Percentiles rank a stretch among this genome's conserved stretches.
These are phyloP conservation scores for Drosophila arizonae DNA, from an alignment of 1,140 invertebrate species.

Conservation along the genomic window DNA sequence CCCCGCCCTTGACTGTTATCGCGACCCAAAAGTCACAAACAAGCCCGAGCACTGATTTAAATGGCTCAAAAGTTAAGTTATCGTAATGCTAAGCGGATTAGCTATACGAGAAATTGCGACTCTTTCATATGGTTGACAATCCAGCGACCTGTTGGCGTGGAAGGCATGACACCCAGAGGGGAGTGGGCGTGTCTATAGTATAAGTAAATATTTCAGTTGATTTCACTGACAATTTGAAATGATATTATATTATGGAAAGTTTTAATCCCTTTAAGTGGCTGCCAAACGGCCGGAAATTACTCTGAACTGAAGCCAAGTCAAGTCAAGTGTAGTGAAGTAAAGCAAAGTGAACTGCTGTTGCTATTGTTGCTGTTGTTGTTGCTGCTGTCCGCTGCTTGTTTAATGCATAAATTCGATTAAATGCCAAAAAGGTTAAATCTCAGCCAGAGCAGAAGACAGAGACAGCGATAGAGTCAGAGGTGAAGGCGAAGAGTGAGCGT, in stretches of 20 bases:
- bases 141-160: not conserved
- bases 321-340: slow-evolving; percentile 36
- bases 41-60: slow-evolving; percentile 69
- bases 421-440: slow-evolving; percentile 71
- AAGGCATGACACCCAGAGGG: not conserved
- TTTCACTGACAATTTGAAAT: slow-evolving; percentile 74
- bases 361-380: no score
- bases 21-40: slow-evolving; percentile 40
- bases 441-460: slow-evolving; percentile 24
- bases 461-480: no score
- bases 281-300: slow-evolving; percentile 45
- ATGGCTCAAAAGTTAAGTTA: slow-evolving; percentile 81
- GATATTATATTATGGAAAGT: slow-evolving; percentile 77
- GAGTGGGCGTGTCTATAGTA: not conserved
- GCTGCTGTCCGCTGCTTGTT: slow-evolving; percentile 52
- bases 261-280: slow-evolving; percentile 79
- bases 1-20: slow-evolving; percentile 16
- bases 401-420: slow-evolving; percentile 81
- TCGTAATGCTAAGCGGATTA: slow-evolving; percentile 77
- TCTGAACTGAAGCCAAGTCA: slow-evolving; percentile 5
- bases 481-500: no score
- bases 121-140: slow-evolving; percentile 24
- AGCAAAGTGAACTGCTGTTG: slow-evolving; percentile 31
- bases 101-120: slow-evolving; percentile 17
- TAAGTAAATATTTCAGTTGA: slow-evolving; percentile 61